Evolutionary conservation across 2,113 vertebrate genomes (phyloP), one percentile per base, ranked within the genome.

Genomic region (Herpetotheres cachinnans): DNA sequence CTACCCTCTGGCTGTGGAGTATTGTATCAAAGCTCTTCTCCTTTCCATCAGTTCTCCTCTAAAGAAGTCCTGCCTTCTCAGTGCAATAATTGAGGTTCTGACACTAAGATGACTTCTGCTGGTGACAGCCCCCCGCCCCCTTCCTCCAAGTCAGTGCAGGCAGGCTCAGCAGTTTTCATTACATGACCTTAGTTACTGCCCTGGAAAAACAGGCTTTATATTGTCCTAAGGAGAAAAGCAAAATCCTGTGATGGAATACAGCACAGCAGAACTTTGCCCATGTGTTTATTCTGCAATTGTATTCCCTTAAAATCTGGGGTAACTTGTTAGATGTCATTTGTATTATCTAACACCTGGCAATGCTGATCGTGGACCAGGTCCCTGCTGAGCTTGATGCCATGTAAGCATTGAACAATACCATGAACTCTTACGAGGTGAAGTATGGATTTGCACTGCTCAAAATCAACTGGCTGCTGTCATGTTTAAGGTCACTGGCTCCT

Each of bases 291-390:
- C 63, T 92, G 50, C 67, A n/a, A 47, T 42, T 74, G n/a, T 32
- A 81, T 46, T 78, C 47, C n/a, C 72, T 82, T 77, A 59, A 55
- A 90, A 82, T 44, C 44, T 42, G 24, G 20, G 9, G 29, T 77
- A 74, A 65, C 34, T 58, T 21, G 34, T 49, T 55, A 55, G 32
- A 55, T 3, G 7, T 38, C 19, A 82, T 46, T 49, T 54, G 40
- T 74, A 17, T 40, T 49, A 65, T 18, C 77, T 18, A 55, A 65
- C 50, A 91, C 32, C 52, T 55, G 56, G 32, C 69, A 88, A 80
- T 20, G 27, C 62, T 49, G 38, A 32, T 26, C 5, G 1, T 0
- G 58, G 59, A n/a, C 29, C 26, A n/a, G 3, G n/a, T 29, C 36
- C 22, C 54, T 49, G 40, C 62, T 56, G 58, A 87, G 62, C 47